A percentile compares a stretch with the other conserved stretches of the same genome.
Conservation (phyloP, 2,888 invertebrate species). For the Scaptomyza tumidula region DNA sequence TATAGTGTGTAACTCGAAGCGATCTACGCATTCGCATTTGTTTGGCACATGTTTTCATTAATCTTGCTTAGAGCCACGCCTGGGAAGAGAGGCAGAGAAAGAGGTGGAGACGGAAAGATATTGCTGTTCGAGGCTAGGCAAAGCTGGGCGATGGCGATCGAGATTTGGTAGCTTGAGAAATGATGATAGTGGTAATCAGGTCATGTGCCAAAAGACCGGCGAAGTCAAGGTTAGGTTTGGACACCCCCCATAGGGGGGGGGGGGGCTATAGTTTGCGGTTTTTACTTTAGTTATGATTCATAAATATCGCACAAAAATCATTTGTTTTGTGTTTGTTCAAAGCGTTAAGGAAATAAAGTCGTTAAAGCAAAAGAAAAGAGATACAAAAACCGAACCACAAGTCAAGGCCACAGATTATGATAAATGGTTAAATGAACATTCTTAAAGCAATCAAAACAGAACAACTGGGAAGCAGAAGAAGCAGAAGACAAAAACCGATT, state of each 20-base stretch:
- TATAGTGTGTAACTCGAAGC: slow-evolving; percentile 48
- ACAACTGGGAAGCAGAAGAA: slow-evolving; percentile 12
- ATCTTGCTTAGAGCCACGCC: slow-evolving; percentile 61
- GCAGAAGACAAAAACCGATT: background rate
- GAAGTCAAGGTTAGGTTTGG: slow-evolving; percentile 49
- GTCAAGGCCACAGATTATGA: slow-evolving; percentile 47
- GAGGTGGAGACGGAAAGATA: slow-evolving; percentile 17
- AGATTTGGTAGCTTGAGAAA: slow-evolving; percentile 44
- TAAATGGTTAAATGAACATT: slow-evolving; percentile 42
- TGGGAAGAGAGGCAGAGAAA: slow-evolving; percentile 5
- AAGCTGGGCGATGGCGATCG: slow-evolving; percentile 31
- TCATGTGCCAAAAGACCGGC: slow-evolving; percentile 43
- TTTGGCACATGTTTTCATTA: slow-evolving; percentile 77
- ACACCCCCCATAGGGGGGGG: slow-evolving; percentile 9
- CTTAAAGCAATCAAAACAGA: slow-evolving; percentile 46
- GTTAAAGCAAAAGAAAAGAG: slow-evolving; percentile 27
- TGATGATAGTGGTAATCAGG: slow-evolving; percentile 53
- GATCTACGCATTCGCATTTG: slow-evolving; percentile 73
- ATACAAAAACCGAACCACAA: slow-evolving; percentile 18
- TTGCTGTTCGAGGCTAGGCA: slow-evolving; percentile 33
- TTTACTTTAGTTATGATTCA: slow-evolving; percentile 32
- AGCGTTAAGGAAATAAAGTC: slow-evolving; percentile 44
- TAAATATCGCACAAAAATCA: slow-evolving; percentile 17
- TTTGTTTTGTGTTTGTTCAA: slow-evolving; percentile 7
- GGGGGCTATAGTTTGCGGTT: slow-evolving; percentile 2